Percentiles rank a stretch among this genome's conserved stretches.
These are phyloP conservation scores for Gallinago solitaria DNA, from an alignment of 2,797 vertebrate species.

Conservation along the genomic window DNA sequence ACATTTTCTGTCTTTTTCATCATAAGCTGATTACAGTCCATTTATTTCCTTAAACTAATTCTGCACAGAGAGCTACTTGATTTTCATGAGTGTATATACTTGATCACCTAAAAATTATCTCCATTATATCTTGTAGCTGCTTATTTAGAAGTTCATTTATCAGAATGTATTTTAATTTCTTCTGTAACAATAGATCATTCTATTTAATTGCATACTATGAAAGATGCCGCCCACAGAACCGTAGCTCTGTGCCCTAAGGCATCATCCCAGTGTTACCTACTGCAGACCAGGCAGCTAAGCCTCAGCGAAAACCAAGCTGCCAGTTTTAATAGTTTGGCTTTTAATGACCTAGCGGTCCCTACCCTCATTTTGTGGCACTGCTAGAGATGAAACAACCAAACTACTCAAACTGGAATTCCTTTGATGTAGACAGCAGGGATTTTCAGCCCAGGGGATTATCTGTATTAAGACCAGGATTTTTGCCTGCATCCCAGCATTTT, in stretches of 20 bases:
- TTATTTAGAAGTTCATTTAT: neutral
- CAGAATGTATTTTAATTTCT: neutral
- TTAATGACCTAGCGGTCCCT: neutral
- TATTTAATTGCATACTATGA: neutral
- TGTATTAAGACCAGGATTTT: neutral
- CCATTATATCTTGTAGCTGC: neutral
- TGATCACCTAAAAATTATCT: neutral
- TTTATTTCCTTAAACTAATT: neutral
- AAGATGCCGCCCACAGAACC: neutral
- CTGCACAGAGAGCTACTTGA: neutral
- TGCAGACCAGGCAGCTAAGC: neutral
- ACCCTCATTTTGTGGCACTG: neutral
- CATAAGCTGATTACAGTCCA: neutral
- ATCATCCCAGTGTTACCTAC: fast-evolving
- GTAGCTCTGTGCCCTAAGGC: neutral
- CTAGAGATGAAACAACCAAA: neutral
- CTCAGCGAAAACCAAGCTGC: neutral
- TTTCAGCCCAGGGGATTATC: neutral
- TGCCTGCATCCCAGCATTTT: neutral
- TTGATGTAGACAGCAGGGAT: neutral
- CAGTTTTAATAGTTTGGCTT: neutral
- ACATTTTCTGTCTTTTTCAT: neutral
- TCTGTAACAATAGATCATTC: neutral
- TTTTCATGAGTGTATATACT: neutral
- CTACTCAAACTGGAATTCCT: neutral